Evolutionary conservation across 2,888 invertebrate species (phyloP), one percentile per base, ranked within the genome.

Genomic region (Entomobrya multifasciata): DNA sequence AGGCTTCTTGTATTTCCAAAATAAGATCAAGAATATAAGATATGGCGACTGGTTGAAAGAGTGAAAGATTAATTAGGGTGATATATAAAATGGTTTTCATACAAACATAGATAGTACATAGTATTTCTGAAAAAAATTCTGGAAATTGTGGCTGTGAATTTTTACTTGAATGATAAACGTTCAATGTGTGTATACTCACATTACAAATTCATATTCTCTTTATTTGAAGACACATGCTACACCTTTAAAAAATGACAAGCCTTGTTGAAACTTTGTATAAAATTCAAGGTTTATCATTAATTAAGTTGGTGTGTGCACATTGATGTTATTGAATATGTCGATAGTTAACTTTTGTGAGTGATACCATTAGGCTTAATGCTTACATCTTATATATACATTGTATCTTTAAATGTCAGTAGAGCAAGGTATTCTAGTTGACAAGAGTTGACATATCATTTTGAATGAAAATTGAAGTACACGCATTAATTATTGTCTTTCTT

Each of bases 351-450:
- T 77, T 41, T 77, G 57, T 36, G 52, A 74, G 52, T 74, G 74
- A 52, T 55, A 74, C 30, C 27, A 27, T 52, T 74, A 49, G 36
- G 36, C 11, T 17, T 30, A 74, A 52, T n/a, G 36, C 36, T 36
- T 8, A 36, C 0, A 65, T 17, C 17, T 1, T 15, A n/a, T 62
- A 4, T 15, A n/a, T 60, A 30, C 15, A 13, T 49, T 15, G 17
- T 20, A 57, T 22, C 4, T 57, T 1, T 55, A 8, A 2, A 8
- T 25, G 15, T 22, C 44, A 67, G 1, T 67, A 22, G 67, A 67
- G 67, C 67, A 67, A 67, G 67, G 67, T 44, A 67, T 67, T 67
- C 67, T 44, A 67, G 44, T 44, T 44, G 22, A 67, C 20, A 20
- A 20, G 15, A 15, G n/a, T 49, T 49, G 6, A 44, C 44, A 67